Percentiles rank a stretch among this genome's conserved stretches.
These are phyloP conservation scores for Acinonyx jubatus DNA, from an alignment of 2,113 vertebrate species.

Conservation along the genomic window DNA sequence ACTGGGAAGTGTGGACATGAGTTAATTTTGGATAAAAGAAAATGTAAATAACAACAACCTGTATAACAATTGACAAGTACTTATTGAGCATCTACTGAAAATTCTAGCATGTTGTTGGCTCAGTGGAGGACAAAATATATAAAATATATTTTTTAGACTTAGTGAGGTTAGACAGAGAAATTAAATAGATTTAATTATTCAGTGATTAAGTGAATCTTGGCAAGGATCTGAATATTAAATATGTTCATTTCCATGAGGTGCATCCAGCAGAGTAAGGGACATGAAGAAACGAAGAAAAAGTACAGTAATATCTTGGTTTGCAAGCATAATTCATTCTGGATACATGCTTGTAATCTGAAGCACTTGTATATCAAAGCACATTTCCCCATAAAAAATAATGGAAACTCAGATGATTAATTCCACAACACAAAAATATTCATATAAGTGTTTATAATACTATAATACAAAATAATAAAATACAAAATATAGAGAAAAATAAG, in stretches of 20 bases:
- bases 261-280: not conserved
- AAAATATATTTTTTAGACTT: not conserved
- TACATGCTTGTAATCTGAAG: too few species aligned
- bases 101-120: not conserved
- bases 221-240: not conserved
- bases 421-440: too few species aligned
- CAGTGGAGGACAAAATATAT: not conserved
- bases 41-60: not conserved
- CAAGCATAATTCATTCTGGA: too few species aligned
- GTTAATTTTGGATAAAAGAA: not conserved
- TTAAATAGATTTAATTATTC: constrained; percentile 29
- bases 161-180: not conserved
- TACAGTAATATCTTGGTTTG: too few species aligned
- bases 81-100: not conserved
- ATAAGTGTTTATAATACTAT: too few species aligned
- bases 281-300: not conserved
- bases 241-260: not conserved
- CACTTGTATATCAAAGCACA: too few species aligned
- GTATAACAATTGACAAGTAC: not conserved
- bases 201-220: not conserved
- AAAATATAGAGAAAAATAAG: too few species aligned
- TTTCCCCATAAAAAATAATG: too few species aligned
- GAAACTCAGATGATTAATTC: too few species aligned
- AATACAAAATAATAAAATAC: too few species aligned
- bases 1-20: not conserved